These are phyloP conservation scores for Capricornis sumatraensis DNA, from an alignment of 2,113 vertebrate genomes.

Conservation along the genomic window DNA sequence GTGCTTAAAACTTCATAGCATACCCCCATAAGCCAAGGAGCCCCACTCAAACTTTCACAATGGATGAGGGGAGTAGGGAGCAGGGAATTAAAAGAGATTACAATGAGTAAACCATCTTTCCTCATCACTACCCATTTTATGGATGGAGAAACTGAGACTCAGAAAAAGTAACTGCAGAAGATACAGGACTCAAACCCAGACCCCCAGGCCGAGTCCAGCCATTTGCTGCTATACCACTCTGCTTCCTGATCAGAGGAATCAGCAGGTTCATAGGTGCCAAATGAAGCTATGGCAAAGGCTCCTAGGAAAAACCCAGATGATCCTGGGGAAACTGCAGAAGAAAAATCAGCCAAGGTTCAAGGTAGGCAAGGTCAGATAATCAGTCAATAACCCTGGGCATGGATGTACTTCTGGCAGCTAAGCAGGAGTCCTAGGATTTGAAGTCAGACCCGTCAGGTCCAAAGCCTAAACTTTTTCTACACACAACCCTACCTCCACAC, in stretches of 20 bases:
- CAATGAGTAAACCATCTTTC: not conserved
- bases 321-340: not conserved
- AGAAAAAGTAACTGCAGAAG: not conserved
- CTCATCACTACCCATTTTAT: not conserved
- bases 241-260: not conserved
- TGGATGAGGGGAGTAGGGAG: not conserved
- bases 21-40: not conserved
- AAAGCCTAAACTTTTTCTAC: not conserved
- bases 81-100: slow-evolving; percentile 18
- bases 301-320: slow-evolving; percentile 7
- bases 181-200: not conserved
- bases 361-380: not conserved
- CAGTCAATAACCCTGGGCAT: not conserved
- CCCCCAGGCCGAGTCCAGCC: not conserved
- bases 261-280: not conserved
- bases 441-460: not conserved
- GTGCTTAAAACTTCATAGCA: not conserved
- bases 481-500: not conserved
- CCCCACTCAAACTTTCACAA: not conserved
- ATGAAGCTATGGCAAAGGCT: slow-evolving; percentile 12
- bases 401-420: not conserved
- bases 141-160: slow-evolving; percentile 27
- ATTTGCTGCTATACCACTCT: not conserved
- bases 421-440: not conserved
- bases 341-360: slow-evolving; percentile 1